phyloP scores from a whole-genome alignment of 2,888 invertebrate genomes.

The Ptychoptera contaminata region DNA sequence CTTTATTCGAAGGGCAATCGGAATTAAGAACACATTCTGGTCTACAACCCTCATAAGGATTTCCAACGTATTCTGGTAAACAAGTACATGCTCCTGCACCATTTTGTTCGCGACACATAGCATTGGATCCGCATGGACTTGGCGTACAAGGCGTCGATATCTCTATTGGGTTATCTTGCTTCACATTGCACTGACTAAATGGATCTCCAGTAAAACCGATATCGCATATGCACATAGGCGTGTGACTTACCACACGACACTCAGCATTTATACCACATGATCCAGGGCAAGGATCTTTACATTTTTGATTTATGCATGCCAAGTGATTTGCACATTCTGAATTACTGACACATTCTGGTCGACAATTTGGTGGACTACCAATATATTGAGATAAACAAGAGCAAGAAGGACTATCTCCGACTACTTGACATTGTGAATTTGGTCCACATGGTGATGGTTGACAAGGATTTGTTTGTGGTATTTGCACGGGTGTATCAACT shows the following conservation, averaged over 20 bases:
- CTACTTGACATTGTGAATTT: constrained; percentile 52
- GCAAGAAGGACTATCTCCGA: constrained; percentile 53
- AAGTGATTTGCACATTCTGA: constrained; percentile 51
- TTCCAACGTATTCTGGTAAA: constrained; percentile 54
- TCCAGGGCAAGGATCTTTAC: constrained; percentile 55
- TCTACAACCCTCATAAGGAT: constrained; percentile 61
- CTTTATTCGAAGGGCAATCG: constrained; percentile 53
- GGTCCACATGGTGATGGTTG: constrained; percentile 68
- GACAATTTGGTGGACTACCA: constrained; percentile 59
- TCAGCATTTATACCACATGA: constrained; percentile 57
- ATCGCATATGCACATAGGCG: constrained; percentile 53
- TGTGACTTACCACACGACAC: constrained; percentile 60
- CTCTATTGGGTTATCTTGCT: constrained; percentile 27
- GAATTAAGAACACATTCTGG: constrained; percentile 59
- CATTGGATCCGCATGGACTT: constrained; percentile 52
- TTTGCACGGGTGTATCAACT: constrained; percentile 20
- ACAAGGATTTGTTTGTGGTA: constrained; percentile 46
- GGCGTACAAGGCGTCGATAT: constrained; percentile 40
- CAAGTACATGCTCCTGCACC: constrained; percentile 54
- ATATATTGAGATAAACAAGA: constrained; percentile 51
- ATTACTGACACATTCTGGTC: constrained; percentile 66
- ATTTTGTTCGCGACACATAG: constrained; percentile 49
- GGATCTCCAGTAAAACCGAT: constrained; percentile 59
- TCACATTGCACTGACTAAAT: constrained; percentile 44
- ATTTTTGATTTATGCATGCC: constrained; percentile 63